These are phyloP conservation scores for Troides aeacus DNA, from an alignment of 2,888 invertebrate species.

Conservation along the genomic window DNA sequence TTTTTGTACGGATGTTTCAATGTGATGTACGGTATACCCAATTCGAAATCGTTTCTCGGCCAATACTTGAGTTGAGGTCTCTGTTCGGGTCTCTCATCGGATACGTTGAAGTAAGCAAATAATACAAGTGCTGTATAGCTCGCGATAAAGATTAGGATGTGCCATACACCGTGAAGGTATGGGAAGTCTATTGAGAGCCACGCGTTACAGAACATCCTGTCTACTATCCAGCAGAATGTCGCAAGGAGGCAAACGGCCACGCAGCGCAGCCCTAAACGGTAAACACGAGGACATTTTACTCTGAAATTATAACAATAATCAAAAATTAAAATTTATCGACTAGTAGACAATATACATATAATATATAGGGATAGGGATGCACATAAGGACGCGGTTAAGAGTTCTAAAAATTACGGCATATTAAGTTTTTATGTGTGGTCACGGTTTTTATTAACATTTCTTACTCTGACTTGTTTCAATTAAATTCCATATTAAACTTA, in stretches of 20 bases:
- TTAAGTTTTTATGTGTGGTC: no score
- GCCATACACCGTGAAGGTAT: slow-evolving; percentile 91
- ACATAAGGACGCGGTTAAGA: background rate
- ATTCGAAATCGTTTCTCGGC: slow-evolving; percentile 88
- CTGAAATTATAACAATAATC: slow-evolving; percentile 51
- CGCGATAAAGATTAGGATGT: slow-evolving; percentile 88
- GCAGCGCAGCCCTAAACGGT: slow-evolving; percentile 85
- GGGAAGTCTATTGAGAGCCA: slow-evolving; percentile 89
- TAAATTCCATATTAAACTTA: no score
- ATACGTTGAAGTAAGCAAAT: slow-evolving; percentile 88
- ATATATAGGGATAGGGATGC: no score
- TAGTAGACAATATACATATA: no score
- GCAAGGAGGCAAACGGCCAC: slow-evolving; percentile 85
- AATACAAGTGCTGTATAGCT: slow-evolving; percentile 88
- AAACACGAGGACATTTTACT: slow-evolving; percentile 82
- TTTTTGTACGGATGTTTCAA: slow-evolving; percentile 80
- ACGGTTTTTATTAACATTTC: no score
- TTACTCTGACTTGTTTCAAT: no score
- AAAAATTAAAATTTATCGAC: background rate
- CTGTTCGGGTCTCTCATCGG: slow-evolving; percentile 85
- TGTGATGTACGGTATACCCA: slow-evolving; percentile 87
- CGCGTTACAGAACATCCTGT: slow-evolving; percentile 88
- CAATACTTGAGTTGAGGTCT: slow-evolving; percentile 86
- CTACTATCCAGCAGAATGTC: slow-evolving; percentile 88
- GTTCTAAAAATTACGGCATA: no score